Conservation (phyloP, 1,140 invertebrate species). For the Phocides pigmalion region DNA sequence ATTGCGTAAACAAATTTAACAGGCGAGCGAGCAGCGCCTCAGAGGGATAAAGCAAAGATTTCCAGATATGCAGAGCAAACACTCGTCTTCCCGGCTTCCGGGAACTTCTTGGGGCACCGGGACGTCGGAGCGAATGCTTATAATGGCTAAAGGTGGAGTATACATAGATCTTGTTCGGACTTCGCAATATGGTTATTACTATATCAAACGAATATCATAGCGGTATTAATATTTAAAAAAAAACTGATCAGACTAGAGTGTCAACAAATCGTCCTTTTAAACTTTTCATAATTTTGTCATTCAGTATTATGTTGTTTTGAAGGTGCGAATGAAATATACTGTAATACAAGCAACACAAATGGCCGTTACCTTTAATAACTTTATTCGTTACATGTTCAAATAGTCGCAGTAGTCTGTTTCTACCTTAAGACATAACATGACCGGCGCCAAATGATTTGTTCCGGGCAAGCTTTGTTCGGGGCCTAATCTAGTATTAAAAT, state of each 20-base stretch:
- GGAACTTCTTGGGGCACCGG: neutral
- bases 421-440: neutral
- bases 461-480: neutral
- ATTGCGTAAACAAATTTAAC: constrained; percentile 34
- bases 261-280: too few relatives aligned
- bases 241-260: too few relatives aligned
- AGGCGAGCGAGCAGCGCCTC: constrained; percentile 14
- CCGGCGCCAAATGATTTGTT: constrained; percentile 23
- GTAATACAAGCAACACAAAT: too few relatives aligned
- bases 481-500: constrained; percentile 4
- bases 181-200: too few relatives aligned
- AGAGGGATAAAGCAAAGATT: constrained; percentile 21
- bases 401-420: neutral
- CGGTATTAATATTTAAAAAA: too few relatives aligned
- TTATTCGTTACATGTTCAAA: too few relatives aligned
- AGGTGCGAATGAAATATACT: too few relatives aligned
- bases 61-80: constrained; percentile 25
- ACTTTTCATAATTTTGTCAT: too few relatives aligned
- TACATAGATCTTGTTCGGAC: too few relatives aligned
- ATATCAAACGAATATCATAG: too few relatives aligned
- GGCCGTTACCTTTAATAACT: too few relatives aligned
- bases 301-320: too few relatives aligned
- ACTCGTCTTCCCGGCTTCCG: constrained; percentile 6
- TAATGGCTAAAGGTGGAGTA: neutral
- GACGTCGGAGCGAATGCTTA: neutral